Evolutionary conservation across 2,797 vertebrate species (phyloP).

Genomic region (Brachymystax lenok): DNA sequence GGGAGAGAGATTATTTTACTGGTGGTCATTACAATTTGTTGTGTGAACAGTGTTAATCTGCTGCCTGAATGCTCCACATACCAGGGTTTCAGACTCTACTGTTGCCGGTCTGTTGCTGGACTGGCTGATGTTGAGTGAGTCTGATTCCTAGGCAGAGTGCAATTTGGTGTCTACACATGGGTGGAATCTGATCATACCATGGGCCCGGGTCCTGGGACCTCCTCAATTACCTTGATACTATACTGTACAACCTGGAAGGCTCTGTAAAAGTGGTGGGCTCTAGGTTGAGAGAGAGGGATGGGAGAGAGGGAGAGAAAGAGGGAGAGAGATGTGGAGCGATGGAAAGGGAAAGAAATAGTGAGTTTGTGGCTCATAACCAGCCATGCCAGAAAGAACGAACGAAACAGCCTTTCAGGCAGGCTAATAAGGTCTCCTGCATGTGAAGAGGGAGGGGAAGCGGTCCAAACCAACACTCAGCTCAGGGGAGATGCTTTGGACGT

Average conservation of each 20-base stretch:
- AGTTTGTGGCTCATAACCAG: constrained; percentile 26
- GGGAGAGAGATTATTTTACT: constrained; percentile 64
- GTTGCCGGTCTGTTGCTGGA: constrained; percentile 30
- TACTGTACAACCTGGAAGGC: constrained; percentile 7
- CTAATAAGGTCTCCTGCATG: constrained; percentile 43
- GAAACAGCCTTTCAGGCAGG: constrained; percentile 28
- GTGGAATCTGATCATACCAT: constrained; percentile 59
- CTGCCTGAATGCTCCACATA: constrained; percentile 59
- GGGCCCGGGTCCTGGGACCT: constrained; percentile 7
- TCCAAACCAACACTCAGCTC: constrained; percentile 37
- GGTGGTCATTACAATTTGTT: constrained; percentile 70
- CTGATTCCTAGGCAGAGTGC: constrained; percentile 57
- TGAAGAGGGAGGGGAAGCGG: constrained; percentile 19
- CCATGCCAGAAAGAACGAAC: constrained; percentile 29
- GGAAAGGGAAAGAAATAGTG: background rate
- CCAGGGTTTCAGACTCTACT: constrained; percentile 63
- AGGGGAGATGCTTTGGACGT: constrained; percentile 51
- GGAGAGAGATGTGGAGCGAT: background rate
- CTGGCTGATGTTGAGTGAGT: constrained; percentile 62
- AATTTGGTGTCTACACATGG: constrained; percentile 57
- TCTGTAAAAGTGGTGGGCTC: constrained; percentile 17
- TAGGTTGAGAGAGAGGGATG: constrained; percentile 16
- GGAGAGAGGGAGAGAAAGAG: constrained; percentile 31
- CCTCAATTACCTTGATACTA: background rate
- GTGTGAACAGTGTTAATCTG: constrained; percentile 69